phyloP scores from a whole-genome alignment of 2,113 vertebrate species.

The Pitta sordida region DNA sequence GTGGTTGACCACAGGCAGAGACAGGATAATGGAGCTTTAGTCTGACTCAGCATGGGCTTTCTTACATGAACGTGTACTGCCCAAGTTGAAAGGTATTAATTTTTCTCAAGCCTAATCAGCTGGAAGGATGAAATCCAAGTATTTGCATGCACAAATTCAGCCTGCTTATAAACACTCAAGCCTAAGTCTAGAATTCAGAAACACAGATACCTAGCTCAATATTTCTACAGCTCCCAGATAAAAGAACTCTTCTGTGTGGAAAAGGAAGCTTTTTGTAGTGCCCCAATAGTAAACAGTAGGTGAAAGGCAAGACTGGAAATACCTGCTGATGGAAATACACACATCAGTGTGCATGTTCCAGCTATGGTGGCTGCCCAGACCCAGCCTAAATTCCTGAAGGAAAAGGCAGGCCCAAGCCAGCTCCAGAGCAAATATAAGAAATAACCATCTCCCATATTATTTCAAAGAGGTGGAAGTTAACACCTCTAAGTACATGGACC shows the following conservation, averaged over 20 bases:
- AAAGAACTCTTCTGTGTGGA: neutral
- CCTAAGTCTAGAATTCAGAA: neutral
- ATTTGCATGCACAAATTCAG: neutral
- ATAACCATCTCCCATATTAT: neutral
- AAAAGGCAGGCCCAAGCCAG: neutral
- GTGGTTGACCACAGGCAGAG: neutral
- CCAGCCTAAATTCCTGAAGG: neutral
- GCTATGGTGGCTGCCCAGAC: neutral
- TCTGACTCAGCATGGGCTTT: neutral
- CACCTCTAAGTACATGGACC: rapidly evolving
- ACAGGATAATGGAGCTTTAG: neutral
- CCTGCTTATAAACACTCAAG: neutral
- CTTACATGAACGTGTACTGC: neutral
- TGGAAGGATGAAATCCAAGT: neutral
- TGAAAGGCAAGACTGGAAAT: neutral
- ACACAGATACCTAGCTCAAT: neutral
- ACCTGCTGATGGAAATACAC: neutral
- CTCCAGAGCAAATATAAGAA: neutral
- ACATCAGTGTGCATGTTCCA: neutral
- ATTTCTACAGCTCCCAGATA: neutral
- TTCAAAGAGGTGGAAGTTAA: neutral
- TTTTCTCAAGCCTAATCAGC: neutral
- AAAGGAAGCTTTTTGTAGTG: neutral
- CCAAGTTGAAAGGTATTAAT: neutral
- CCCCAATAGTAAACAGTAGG: neutral